Evolutionary conservation across 30 jellyfish, hydroid and myxozoan species (phyloP), one percentile per base, ranked within the genome.

Genomic region (Hydractinia echinata): DNA sequence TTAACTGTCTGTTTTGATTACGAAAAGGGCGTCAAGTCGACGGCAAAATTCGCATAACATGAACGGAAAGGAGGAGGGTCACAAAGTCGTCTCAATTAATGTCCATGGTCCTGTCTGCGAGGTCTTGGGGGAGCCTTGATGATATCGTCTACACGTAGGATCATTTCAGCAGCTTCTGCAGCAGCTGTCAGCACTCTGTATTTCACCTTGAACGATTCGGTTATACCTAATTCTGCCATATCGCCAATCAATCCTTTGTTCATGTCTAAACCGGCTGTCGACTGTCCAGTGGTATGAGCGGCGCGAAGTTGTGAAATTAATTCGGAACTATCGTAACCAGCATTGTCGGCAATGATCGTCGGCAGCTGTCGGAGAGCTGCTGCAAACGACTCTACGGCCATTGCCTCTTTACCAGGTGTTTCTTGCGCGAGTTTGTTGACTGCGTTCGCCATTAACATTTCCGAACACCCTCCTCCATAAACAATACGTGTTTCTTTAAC

Each of bases 91-190:
- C 39, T 64, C n/a, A 7, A 6, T 13, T 64, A 64, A 64, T 64
- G 74, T 7, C 39, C 51, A 51, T 64, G 87, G 60, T 79, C 66
- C 8, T 18, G 50, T 9, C 67, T 79, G 8, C 87, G 76, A 5
- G 18, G 64, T 39, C 94, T 64, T 67, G 99, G 99, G 5, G 99
- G 96, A 21, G 99, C 96, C 74, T 85, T 93, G 68, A 93, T 89
- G 90, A 93, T 93, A 72, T 87, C 96, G 79, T 93, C 99, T 9
- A 93, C 99, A 51, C 99, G 94, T 6, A 93, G 77, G 55, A 93
- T 85, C 96, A 87, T 87, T 73, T 93, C 99, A 6, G 99, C 99
- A 50, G 99, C 99, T 70, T 93, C 99, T 4, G 95, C 89, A 20
- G 99, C 99, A 18, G 97, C 85, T 21, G 90, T 60, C 55, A 93